Percentiles rank a stretch among this genome's conserved stretches.
These are phyloP conservation scores for Brachirus orientalis DNA, from an alignment of 2,113 vertebrate genomes.

Conservation along the genomic window DNA sequence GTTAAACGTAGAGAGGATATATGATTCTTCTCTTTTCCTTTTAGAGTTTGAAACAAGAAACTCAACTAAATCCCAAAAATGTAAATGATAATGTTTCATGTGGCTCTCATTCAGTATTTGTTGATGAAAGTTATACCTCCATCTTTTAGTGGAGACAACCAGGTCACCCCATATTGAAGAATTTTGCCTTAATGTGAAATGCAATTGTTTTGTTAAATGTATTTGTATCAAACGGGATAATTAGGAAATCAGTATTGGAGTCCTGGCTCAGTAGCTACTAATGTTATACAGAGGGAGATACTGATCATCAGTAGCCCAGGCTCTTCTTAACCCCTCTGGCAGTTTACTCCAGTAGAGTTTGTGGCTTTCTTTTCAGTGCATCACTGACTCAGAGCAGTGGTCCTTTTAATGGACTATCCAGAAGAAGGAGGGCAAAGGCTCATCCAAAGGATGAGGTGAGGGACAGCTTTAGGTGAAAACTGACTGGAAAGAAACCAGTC, in stretches of 20 bases:
- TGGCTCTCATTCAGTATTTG: background rate
- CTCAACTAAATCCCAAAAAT: no score
- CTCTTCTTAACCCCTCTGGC: background rate
- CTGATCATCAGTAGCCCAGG: background rate
- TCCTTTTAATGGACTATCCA: constrained; percentile 31
- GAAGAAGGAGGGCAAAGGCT: constrained; percentile 5
- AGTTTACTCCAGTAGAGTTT: constrained; percentile 28
- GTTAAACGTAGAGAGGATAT: no score
- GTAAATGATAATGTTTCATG: background rate
- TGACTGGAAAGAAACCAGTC: background rate
- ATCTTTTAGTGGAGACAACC: background rate
- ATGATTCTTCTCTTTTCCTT: no score
- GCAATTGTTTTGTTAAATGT: no score
- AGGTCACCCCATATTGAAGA: no score
- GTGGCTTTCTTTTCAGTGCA: constrained; percentile 10
- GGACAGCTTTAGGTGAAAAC: constrained; percentile 9
- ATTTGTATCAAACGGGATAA: no score
- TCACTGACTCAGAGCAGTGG: constrained; percentile 24
- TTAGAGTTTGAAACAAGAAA: no score
- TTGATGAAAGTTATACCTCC: background rate
- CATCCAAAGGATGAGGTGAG: constrained; percentile 34
- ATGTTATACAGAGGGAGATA: background rate
- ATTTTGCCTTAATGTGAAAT: no score
- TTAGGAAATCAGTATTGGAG: no score
- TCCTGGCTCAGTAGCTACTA: no score